Evolutionary conservation across 2,113 vertebrate genomes (phyloP), one percentile per base, ranked within the genome.

Genomic region (Corythaeola cristata): DNA sequence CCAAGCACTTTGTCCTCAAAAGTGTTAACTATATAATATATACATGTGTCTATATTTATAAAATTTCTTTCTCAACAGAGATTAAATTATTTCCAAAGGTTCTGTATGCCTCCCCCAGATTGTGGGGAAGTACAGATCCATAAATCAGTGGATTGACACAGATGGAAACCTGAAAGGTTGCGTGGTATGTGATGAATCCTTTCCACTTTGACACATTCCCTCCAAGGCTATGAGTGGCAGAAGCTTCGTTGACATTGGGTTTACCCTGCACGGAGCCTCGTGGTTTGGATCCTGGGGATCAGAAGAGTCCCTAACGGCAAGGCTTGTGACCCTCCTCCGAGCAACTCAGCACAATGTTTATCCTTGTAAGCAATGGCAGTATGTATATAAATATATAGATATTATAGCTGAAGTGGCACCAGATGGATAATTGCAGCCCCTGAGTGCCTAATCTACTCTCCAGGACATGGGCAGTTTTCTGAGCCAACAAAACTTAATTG

Each of bases 401-500:
- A 97, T 98, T 97, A 95, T 71, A 97, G 96, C 88, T 98, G 97
- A 98, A 98, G 96, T 97, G 97, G 94, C 96, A 98, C 98, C 98
- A 98, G 98, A 98, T 98, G 98, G 98, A 97, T 98, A 98, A 98
- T 98, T 98, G 98, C 97, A 97, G 96, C 95, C 97, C 98, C 97
- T 97, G 97, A 98, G 96, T 98, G 98, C 97, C 98, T 98, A 98
- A 98, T 98, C 97, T 98, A 95, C 98, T 98, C 98, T 98, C 97
- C 87, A 95, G 98, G 98, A 98, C 97, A 97, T 76, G 90, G 97
- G 97, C 98, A 98, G 98, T 98, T 98, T 98, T 98, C 98, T 97
- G 97, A 98, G 98, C 98, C 98, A 98, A 98, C 98, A 98, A 98
- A 97, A 98, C 98, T 98, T 98, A 98, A 98, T 98, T 98, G 98